A percentile compares a stretch with the other conserved stretches of the same genome.
These are phyloP conservation scores for Brachionus sp. DNA, from an alignment of 1,140 invertebrate genomes.

Conservation along the genomic window DNA sequence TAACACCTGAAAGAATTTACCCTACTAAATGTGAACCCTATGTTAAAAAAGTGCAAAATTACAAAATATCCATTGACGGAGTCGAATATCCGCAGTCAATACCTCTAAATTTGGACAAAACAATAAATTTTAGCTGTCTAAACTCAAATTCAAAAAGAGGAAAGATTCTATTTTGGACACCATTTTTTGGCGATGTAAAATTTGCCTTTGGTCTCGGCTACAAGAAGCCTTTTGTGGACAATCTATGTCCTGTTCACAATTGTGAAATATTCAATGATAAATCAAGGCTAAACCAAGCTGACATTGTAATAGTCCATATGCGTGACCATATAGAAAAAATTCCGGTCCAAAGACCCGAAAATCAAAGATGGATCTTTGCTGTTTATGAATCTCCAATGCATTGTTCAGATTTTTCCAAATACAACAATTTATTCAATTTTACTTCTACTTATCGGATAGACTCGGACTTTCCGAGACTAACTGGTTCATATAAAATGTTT, in stretches of 20 bases:
- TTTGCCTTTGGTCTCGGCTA: conserved; percentile 3
- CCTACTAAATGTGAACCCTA: background rate
- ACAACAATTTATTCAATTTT: conserved; percentile 27
- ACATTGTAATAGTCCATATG: conserved; percentile 17
- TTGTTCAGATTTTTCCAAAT: background rate
- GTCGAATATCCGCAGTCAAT: background rate
- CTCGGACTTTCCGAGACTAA: background rate
- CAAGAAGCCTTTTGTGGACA: background rate
- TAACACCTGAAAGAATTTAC: background rate
- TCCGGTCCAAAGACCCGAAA: background rate
- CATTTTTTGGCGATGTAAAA: conserved; percentile 19
- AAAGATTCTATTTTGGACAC: conserved; percentile 28
- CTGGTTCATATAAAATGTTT: background rate
- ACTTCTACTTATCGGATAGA: conserved; percentile 8
- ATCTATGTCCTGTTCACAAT: conserved; percentile 23
- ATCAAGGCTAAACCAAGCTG: background rate
- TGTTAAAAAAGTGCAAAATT: background rate
- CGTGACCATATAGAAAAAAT: background rate
- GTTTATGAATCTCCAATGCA: conserved; percentile 20
- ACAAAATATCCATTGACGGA: background rate
- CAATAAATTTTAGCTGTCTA: conserved; percentile 23
- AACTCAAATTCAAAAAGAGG: background rate
- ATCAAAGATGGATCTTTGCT: conserved; percentile 33
- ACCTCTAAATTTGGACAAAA: background rate
- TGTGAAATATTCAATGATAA: background rate